Percentiles rank a stretch among this genome's conserved stretches.
Evolutionary conservation across 2,113 vertebrate species (phyloP).

Genomic region (Callorhinus ursinus): DNA sequence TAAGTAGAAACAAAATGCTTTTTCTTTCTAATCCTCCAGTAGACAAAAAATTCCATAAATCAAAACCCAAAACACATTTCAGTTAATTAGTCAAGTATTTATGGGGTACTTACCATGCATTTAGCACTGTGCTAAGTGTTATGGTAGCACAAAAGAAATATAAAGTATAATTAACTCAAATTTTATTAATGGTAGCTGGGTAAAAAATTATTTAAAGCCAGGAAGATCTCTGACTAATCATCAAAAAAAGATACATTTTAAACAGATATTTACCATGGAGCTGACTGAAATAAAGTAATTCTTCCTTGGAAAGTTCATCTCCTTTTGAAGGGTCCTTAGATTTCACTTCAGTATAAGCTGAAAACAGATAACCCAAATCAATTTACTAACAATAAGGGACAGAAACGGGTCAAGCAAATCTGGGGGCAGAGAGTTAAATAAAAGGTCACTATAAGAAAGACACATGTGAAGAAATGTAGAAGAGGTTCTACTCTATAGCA

Average conservation of each 20-base stretch:
- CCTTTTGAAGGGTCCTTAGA: slow-evolving; percentile 90
- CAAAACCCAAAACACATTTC: slow-evolving; percentile 54
- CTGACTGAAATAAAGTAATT: slow-evolving; percentile 92
- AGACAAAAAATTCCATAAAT: slow-evolving; percentile 41
- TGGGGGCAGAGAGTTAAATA: neutral
- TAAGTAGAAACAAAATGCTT: slow-evolving; percentile 42
- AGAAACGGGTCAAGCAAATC: slow-evolving; percentile 31
- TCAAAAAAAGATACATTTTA: neutral
- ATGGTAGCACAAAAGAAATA: neutral
- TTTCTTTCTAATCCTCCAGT: slow-evolving; percentile 46
- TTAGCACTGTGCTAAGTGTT: slow-evolving; percentile 27
- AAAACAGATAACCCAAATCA: slow-evolving; percentile 73
- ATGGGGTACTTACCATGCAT: neutral
- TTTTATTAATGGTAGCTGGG: slow-evolving; percentile 32
- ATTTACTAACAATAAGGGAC: slow-evolving; percentile 31
- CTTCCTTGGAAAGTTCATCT: slow-evolving; percentile 91
- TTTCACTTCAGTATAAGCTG: slow-evolving; percentile 92
- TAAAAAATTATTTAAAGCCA: slow-evolving; percentile 25
- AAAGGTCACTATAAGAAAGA: slow-evolving; percentile 10
- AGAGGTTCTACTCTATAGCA: neutral
- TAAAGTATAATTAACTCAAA: neutral
- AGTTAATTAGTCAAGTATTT: slow-evolving; percentile 37
- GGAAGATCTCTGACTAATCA: neutral
- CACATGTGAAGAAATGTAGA: neutral
- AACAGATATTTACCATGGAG: slow-evolving; percentile 89